Conservation (phyloP, 2,888 invertebrate species). For the Yponomeuta sedellus region DNA sequence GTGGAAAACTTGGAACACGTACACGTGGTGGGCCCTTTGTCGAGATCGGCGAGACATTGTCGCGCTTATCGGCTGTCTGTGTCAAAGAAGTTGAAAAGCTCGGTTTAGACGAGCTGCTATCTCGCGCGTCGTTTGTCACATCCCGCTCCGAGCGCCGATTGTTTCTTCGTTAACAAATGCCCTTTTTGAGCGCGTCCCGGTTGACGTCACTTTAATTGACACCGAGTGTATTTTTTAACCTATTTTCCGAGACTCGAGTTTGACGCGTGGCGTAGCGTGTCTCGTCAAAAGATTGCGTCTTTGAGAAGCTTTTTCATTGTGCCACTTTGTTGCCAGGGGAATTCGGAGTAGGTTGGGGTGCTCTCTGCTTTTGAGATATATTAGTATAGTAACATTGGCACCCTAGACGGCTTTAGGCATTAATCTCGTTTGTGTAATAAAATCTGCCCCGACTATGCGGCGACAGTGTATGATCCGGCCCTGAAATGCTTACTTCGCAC, state of each 20-base stretch:
- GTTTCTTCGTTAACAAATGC: slow-evolving; percentile 57
- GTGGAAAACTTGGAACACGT: slow-evolving; percentile 71
- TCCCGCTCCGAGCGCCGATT: slow-evolving; percentile 59
- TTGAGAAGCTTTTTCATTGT: neutral
- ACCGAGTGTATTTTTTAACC: neutral
- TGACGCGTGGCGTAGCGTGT: neutral
- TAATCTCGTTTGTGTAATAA: slow-evolving; percentile 76
- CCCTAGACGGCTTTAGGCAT: slow-evolving; percentile 26
- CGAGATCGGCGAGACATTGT: slow-evolving; percentile 26
- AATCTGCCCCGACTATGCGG: slow-evolving; percentile 60
- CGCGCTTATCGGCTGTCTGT: slow-evolving; percentile 61
- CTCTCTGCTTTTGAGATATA: neutral
- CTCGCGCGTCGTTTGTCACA: slow-evolving; percentile 63
- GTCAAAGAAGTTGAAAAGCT: slow-evolving; percentile 74
- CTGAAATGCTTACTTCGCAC: slow-evolving; percentile 78
- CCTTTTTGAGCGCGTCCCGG: slow-evolving; percentile 43
- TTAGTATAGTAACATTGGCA: neutral
- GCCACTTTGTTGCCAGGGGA: slow-evolving; percentile 13
- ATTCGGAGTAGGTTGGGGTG: neutral
- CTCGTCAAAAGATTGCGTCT: neutral
- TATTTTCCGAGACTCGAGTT: neutral
- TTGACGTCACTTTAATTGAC: slow-evolving; percentile 26
- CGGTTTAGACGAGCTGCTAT: slow-evolving; percentile 63
- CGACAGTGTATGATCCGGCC: slow-evolving; percentile 73
- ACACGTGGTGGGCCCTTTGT: slow-evolving; percentile 43